Conservation (phyloP, 1,140 invertebrate genomes). For the Centruroides vittatus region DNA sequence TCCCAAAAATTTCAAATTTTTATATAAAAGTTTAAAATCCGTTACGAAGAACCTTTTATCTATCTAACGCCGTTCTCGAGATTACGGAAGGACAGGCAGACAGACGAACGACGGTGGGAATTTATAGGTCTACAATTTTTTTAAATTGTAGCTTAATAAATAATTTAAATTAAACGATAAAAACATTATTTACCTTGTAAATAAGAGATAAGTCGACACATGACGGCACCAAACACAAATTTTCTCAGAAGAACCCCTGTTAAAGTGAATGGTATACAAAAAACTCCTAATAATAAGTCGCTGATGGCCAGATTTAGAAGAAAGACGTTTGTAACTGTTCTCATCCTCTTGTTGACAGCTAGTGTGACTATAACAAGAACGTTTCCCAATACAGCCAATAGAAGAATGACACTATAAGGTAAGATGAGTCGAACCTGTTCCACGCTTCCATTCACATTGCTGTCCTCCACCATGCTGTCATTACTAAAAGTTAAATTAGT, state of each 20-base stretch:
- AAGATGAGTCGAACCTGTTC: constrained; percentile 12
- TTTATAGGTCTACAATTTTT: no score
- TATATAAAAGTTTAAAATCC: no score
- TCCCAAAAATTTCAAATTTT: no score
- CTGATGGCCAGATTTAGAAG: constrained; percentile 48
- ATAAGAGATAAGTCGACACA: constrained; percentile 72
- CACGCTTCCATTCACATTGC: no score
- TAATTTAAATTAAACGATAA: no score
- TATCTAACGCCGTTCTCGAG: no score
- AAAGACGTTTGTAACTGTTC: constrained; percentile 35
- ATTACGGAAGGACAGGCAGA: no score
- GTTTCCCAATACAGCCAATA: constrained; percentile 30
- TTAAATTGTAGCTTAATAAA: no score
- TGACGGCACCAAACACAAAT: constrained; percentile 63
- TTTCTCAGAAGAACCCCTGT: constrained; percentile 62
- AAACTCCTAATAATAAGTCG: constrained; percentile 65
- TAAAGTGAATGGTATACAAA: constrained; percentile 76
- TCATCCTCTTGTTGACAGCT: constrained; percentile 30
- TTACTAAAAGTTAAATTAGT: no score
- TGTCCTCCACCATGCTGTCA: no score
- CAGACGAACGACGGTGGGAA: no score
- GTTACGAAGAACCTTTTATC: no score
- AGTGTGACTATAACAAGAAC: constrained; percentile 29
- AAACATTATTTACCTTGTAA: constrained; percentile 52
- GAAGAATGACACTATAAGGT: constrained; percentile 27